phyloP scores from a whole-genome alignment of 2,113 vertebrate genomes.

The Anolis carolinensis region DNA sequence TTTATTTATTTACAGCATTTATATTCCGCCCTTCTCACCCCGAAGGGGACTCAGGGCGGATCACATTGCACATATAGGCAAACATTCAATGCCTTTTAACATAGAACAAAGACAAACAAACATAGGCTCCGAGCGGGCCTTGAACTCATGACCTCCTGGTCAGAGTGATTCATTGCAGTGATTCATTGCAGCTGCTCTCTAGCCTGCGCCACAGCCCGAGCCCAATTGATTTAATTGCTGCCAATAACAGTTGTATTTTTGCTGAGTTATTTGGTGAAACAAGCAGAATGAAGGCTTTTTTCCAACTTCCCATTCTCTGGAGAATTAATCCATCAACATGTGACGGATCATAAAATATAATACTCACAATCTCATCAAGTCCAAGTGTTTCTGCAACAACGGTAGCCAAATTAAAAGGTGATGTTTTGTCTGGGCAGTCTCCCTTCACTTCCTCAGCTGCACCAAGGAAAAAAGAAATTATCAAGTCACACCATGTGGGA shows the following conservation, averaged over 20 bases:
- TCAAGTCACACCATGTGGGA: rapidly evolving
- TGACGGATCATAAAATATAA: constrained; percentile 5
- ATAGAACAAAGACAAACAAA: too few relatives aligned
- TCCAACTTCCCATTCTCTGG: background rate
- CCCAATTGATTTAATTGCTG: background rate
- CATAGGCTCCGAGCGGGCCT: too few relatives aligned
- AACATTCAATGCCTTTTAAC: too few relatives aligned
- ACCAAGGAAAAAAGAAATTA: constrained; percentile 21
- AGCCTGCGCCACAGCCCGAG: too few relatives aligned
- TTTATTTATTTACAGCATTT: too few relatives aligned
- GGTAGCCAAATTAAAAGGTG: constrained; percentile 74
- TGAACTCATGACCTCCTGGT: too few relatives aligned
- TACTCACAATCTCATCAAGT: constrained; percentile 82
- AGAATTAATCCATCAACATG: background rate
- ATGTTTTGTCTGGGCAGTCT: constrained; percentile 63
- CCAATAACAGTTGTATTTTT: background rate
- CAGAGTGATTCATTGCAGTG: too few relatives aligned
- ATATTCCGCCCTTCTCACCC: too few relatives aligned
- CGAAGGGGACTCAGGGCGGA: too few relatives aligned
- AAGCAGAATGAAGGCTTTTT: background rate
- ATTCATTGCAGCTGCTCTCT: too few relatives aligned
- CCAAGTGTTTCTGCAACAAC: constrained; percentile 88
- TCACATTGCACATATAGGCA: too few relatives aligned
- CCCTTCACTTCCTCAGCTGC: constrained; percentile 64
- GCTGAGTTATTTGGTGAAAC: background rate